Conservation (phyloP, 2,888 invertebrate species). For the Latrodectus hesperus region DNA sequence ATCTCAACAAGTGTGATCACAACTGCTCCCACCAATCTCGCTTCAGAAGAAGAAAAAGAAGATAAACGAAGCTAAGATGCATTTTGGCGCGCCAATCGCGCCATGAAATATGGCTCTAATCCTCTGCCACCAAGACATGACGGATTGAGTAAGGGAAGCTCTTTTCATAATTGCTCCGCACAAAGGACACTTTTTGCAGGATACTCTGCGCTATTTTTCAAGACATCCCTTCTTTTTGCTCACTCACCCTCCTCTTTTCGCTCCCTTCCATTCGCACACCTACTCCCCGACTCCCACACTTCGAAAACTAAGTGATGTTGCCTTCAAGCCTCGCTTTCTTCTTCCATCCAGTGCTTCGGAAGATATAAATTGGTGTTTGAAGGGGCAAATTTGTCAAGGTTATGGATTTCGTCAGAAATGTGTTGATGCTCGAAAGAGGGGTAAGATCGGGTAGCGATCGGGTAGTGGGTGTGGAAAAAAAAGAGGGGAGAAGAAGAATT, state of each 20-base stretch:
- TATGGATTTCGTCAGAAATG: conserved; percentile 55
- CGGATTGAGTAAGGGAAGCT: conserved; percentile 46
- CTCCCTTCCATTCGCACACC: not conserved
- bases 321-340: conserved; percentile 1
- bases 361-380: conserved; percentile 64
- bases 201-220: conserved; percentile 54
- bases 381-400: conserved; percentile 66
- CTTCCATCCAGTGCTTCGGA: conserved; percentile 10
- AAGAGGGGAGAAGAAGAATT: conserved; percentile 25
- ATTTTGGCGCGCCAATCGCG: not conserved
- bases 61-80: not conserved
- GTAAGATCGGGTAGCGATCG: conserved; percentile 11
- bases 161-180: conserved; percentile 61
- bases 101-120: conserved; percentile 60
- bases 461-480: not conserved
- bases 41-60: not conserved
- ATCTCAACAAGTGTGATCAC: not conserved
- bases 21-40: not conserved
- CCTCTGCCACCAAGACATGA: conserved; percentile 33
- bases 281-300: not conserved
- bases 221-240: conserved; percentile 29
- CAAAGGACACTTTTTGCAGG: conserved; percentile 45
- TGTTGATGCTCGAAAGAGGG: conserved; percentile 33
- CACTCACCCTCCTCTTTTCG: conserved; percentile 21
- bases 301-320: conserved; percentile 30